These are phyloP conservation scores for Papilio machaon DNA, from an alignment of 1,140 invertebrate species.

Conservation along the genomic window DNA sequence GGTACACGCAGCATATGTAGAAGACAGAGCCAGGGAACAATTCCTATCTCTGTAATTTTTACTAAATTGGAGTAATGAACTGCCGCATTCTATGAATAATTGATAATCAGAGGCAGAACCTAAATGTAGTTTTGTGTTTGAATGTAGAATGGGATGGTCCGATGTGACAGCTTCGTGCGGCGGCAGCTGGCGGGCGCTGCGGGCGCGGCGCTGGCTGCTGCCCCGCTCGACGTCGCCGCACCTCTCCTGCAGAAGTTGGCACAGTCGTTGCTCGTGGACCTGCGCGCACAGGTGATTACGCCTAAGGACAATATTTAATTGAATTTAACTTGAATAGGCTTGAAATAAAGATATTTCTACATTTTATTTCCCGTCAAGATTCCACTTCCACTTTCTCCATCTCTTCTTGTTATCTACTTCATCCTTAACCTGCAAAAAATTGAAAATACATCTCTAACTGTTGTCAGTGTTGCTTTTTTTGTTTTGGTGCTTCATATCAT, in stretches of 20 bases:
- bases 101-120: too few species aligned
- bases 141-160: conserved; percentile 48
- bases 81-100: too few species aligned
- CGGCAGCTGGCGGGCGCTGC: conserved; percentile 69
- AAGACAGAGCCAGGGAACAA: too few species aligned
- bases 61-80: too few species aligned
- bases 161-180: conserved; percentile 65
- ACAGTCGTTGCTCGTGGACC: conserved; percentile 47
- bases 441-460: too few species aligned
- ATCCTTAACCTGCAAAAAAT: too few species aligned
- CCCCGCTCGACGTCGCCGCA: conserved; percentile 49
- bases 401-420: not conserved
- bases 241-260: conserved; percentile 57
- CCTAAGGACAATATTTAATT: not conserved
- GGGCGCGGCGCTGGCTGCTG: conserved; percentile 66
- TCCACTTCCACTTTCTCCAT: not conserved
- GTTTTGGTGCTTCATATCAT: not conserved
- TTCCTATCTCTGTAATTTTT: too few species aligned
- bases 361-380: not conserved
- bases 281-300: conserved; percentile 54
- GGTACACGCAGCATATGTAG: conserved; percentile 55
- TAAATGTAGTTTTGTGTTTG: not conserved
- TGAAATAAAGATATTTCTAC: too few species aligned
- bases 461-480: not conserved
- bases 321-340: too few species aligned